A percentile compares a stretch with the other conserved stretches of the same genome.
phyloP scores from a whole-genome alignment of 2,113 vertebrate species.

The Zapornia atra region DNA sequence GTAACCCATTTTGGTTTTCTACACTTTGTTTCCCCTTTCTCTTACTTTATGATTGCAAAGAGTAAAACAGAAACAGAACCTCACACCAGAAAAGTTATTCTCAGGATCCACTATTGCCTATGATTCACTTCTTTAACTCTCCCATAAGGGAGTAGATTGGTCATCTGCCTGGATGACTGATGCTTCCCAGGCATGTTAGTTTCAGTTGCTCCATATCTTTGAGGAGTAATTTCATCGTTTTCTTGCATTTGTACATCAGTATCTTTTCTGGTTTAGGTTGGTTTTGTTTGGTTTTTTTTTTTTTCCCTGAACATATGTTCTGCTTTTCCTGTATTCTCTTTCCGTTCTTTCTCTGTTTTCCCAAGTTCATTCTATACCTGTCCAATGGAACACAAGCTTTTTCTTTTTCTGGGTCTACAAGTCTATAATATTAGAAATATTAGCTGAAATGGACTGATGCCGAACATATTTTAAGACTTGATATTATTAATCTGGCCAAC shows the following conservation, averaged over 20 bases:
- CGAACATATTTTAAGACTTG: not conserved
- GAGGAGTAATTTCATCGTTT: not conserved
- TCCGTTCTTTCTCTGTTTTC: not conserved
- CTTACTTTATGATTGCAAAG: not conserved
- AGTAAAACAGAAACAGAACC: not conserved
- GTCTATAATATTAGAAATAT: not conserved
- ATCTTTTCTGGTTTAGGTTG: not conserved
- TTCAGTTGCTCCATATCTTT: not conserved
- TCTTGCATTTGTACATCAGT: not conserved
- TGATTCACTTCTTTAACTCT: not conserved
- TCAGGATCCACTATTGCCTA: not conserved
- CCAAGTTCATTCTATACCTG: not conserved
- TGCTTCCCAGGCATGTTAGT: accelerated
- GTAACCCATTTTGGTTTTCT: not conserved
- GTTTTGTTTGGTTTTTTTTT: not conserved
- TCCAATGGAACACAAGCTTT: not conserved
- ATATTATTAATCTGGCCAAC: not conserved
- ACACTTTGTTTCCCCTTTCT: not conserved
- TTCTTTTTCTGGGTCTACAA: not conserved
- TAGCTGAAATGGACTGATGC: not conserved
- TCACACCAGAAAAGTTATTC: not conserved
- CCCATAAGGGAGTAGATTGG: not conserved
- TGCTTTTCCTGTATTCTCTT: not conserved
- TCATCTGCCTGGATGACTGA: not conserved
- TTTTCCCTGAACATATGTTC: not conserved